These are phyloP conservation scores for Harpegnathos saltator DNA, from an alignment of 1,140 invertebrate species.

Conservation along the genomic window DNA sequence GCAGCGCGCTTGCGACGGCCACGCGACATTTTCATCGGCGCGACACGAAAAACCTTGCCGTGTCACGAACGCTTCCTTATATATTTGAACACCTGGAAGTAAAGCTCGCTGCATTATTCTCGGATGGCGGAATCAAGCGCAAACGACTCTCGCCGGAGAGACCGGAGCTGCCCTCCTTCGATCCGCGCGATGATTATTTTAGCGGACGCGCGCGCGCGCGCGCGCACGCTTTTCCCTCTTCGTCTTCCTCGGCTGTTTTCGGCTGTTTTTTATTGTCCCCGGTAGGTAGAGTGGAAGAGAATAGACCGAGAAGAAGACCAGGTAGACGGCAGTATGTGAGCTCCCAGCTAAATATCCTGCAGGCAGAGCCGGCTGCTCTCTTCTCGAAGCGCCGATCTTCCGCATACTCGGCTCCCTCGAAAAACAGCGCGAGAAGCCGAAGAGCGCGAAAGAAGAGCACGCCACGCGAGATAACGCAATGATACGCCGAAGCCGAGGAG, in stretches of 20 bases:
- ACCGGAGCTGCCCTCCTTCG: not conserved
- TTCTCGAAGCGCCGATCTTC: too few species aligned
- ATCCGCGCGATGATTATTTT: constrained; percentile 17
- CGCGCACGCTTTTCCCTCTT: too few species aligned
- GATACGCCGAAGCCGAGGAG: constrained; percentile 5
- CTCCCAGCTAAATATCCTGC: too few species aligned
- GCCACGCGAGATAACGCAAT: too few species aligned
- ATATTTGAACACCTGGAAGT: not conserved
- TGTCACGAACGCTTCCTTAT: not conserved
- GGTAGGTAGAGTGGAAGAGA: not conserved
- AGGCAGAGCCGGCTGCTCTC: too few species aligned
- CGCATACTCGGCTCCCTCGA: too few species aligned
- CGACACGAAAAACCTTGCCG: not conserved
- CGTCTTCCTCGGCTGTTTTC: not conserved
- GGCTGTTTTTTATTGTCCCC: not conserved
- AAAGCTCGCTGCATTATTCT: constrained; percentile 8
- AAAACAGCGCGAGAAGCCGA: not conserved
- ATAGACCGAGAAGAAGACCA: too few species aligned
- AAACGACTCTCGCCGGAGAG: not conserved
- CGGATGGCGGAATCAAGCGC: not conserved
- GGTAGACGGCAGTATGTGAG: too few species aligned
- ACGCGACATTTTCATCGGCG: not conserved
- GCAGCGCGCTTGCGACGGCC: not conserved
- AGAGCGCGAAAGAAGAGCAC: not conserved
- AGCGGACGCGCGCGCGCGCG: not conserved